These are phyloP conservation scores for Tetramorium alpestre DNA, from an alignment of 1,140 invertebrate species.

Conservation along the genomic window DNA sequence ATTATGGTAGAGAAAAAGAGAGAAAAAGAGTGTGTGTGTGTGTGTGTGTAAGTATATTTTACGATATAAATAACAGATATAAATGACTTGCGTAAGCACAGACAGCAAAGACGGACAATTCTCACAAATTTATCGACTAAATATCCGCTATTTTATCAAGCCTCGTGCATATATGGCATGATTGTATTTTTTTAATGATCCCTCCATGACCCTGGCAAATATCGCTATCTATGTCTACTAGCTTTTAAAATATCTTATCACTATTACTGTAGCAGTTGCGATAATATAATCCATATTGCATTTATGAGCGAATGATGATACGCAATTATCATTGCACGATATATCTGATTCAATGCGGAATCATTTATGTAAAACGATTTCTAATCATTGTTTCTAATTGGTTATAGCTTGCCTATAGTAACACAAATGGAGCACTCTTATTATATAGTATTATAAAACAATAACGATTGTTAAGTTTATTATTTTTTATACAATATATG, in stretches of 20 bases:
- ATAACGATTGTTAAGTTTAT: slow-evolving; percentile 20
- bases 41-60: background rate
- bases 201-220: slow-evolving; percentile 17
- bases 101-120: background rate
- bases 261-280: slow-evolving; percentile 14
- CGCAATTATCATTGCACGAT: background rate
- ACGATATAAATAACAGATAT: background rate
- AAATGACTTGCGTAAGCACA: background rate
- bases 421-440: background rate
- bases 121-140: background rate
- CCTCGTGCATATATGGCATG: background rate
- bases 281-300: slow-evolving; percentile 4
- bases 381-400: background rate
- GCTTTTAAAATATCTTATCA: slow-evolving; percentile 6
- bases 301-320: slow-evolving; percentile 17
- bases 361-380: slow-evolving; percentile 31
- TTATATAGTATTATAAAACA: background rate
- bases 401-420: background rate
- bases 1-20: background rate
- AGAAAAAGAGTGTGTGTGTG: no score
- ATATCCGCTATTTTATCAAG: background rate
- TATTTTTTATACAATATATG: background rate
- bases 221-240: slow-evolving; percentile 1
- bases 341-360: background rate
- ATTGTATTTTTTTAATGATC: background rate